Base-by-base conservation (phyloP, 2,113 vertebrate species). In the Acrocephalus kingi region DNA sequence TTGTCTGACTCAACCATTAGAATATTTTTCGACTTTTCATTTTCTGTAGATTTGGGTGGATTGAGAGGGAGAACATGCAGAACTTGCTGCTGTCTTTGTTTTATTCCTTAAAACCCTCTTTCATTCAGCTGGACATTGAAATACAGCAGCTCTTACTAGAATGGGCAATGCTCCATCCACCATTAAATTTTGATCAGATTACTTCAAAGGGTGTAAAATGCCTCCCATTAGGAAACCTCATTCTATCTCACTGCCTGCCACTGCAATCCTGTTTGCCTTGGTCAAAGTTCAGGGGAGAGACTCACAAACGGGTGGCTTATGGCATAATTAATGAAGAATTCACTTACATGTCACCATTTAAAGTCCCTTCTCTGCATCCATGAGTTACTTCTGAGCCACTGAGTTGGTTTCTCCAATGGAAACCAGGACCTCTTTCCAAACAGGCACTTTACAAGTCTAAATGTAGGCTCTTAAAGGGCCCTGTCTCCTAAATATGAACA, bases 231-330 rank as follows among this genome's bases (percentile, higher is more conserved):
- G 68, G 64, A 91, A 81, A 75, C 31, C 15, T 51, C 28, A 46
- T 67, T 46, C 68, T 79, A 2, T 82, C 51, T 91, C 21, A 0
- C 64, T 84, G 76, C 56, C 63, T 93, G 86, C 54, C n/a, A 11
- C 93, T 20, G 13, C 66, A 87, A 55, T 77, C 77, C 56, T 67
- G 62, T 87, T 93, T 91, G 77, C 74, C 56, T 74, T 72, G 87
- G 82, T 80, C 91, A 90, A 89, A 92, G 93, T 91, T 93, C 96
- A 89, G 89, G 73, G 71, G 17, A 91, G 81, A 88, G 78, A 28
- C 71, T 96, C 19, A 12, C 17, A 3, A 19, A n/a, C 1, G 18
- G 55, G 54, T 85, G 66, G 18, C 88, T 68, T 56, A 4, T 25
- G 88, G 30, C 73, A 59, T 72, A 71, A 94, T 68, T 94, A 83